These are phyloP conservation scores for Zapornia atra DNA, from an alignment of 2,113 vertebrate species.

Conservation along the genomic window DNA sequence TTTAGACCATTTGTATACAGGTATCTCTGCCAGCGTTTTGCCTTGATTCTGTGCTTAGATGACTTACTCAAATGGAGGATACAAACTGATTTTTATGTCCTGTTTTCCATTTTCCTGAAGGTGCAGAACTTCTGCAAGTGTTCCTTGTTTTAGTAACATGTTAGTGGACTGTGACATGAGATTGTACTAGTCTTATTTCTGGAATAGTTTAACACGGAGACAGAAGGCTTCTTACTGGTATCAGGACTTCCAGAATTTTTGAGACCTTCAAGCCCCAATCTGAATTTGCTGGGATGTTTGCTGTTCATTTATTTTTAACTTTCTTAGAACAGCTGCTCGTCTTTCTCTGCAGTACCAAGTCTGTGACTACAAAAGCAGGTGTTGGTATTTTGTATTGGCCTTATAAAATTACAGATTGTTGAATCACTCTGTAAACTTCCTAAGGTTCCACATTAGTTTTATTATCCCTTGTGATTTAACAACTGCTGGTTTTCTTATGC, in stretches of 20 bases:
- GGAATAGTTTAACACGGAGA: not conserved
- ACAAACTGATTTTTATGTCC: not conserved
- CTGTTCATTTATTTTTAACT: not conserved
- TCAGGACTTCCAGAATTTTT: not conserved
- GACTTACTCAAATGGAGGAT: not conserved
- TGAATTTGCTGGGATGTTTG: not conserved
- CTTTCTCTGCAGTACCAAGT: not conserved
- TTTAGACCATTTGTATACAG: not conserved
- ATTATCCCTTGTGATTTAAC: not conserved
- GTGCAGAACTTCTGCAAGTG: not conserved
- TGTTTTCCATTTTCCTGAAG: not conserved
- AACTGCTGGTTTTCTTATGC: not conserved
- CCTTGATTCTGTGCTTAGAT: not conserved
- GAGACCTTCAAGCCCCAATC: not conserved
- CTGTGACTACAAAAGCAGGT: not conserved
- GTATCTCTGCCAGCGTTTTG: not conserved
- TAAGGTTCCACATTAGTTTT: not conserved
- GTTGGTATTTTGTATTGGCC: not conserved
- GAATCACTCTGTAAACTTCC: not conserved
- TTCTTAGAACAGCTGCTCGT: not conserved
- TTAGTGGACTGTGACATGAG: not conserved
- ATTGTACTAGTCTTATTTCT: not conserved
- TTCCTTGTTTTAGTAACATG: not conserved
- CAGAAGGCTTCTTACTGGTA: not conserved
- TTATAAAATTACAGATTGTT: not conserved